Conservation (phyloP, 2,113 vertebrate species). For the Nematolebias whitei region DNA sequence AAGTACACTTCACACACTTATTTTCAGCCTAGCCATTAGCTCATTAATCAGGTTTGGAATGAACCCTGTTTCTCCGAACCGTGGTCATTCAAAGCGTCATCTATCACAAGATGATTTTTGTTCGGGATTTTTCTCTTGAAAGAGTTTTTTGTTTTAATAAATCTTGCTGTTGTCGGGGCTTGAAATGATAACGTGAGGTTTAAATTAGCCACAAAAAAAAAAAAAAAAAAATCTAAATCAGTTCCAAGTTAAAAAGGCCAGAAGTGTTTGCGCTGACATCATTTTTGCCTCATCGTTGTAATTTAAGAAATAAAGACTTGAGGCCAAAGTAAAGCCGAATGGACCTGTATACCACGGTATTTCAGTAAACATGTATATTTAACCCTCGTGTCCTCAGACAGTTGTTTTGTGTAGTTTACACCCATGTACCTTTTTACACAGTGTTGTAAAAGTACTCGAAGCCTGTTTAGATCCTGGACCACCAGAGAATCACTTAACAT, state of each 20-base stretch:
- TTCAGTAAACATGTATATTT: neutral
- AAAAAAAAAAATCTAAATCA: neutral
- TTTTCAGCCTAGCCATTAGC: neutral
- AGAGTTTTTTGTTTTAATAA: no score
- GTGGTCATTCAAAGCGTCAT: no score
- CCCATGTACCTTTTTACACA: slow-evolving; percentile 10
- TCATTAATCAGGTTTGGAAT: no score
- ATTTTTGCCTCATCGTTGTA: slow-evolving; percentile 13
- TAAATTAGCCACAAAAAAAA: neutral
- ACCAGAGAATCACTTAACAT: slow-evolving; percentile 31
- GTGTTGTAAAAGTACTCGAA: slow-evolving; percentile 9
- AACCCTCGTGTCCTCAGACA: neutral
- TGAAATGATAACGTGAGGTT: neutral
- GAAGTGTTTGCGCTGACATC: slow-evolving; percentile 1
- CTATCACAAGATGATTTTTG: no score
- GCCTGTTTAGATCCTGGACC: slow-evolving; percentile 13
- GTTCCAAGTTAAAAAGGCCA: neutral
- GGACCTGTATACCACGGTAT: neutral
- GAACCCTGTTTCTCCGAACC: no score
- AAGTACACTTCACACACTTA: no score
- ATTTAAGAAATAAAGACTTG: neutral
- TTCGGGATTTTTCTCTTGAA: neutral
- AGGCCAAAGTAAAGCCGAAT: neutral
- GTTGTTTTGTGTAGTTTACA: neutral
- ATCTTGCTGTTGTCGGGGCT: neutral